These are phyloP conservation scores for Acromyrmex charruanus DNA, from an alignment of 1,140 invertebrate genomes.

Conservation along the genomic window DNA sequence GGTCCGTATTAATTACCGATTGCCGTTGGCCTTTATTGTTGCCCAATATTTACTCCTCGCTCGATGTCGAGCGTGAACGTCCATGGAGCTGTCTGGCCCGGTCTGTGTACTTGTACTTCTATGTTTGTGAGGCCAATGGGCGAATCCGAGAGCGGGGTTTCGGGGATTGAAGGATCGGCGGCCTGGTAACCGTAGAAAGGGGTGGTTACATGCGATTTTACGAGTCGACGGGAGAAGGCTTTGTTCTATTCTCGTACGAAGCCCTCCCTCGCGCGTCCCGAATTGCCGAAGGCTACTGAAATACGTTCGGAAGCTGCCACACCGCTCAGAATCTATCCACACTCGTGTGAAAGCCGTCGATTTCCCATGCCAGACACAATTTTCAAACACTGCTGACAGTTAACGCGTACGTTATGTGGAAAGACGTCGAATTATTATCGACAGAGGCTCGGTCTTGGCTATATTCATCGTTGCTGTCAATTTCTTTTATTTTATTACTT, in stretches of 20 bases:
- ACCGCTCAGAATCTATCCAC: slow-evolving; percentile 53
- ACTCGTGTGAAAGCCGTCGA: slow-evolving; percentile 65
- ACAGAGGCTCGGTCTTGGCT: background rate
- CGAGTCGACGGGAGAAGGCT: slow-evolving; percentile 74
- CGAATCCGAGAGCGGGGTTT: slow-evolving; percentile 63
- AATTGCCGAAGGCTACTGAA: slow-evolving; percentile 75
- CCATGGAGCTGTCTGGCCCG: slow-evolving; percentile 34
- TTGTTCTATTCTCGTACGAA: slow-evolving; percentile 75
- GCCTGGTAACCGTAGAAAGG: slow-evolving; percentile 63
- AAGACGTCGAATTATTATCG: slow-evolving; percentile 18
- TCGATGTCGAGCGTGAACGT: slow-evolving; percentile 69
- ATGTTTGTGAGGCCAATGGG: slow-evolving; percentile 39
- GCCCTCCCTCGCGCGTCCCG: slow-evolving; percentile 50
- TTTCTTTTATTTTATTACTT: background rate
- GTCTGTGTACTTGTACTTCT: slow-evolving; percentile 42
- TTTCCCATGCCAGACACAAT: slow-evolving; percentile 62
- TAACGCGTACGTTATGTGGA: slow-evolving; percentile 7
- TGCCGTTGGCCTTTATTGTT: slow-evolving; percentile 79
- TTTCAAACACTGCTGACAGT: slow-evolving; percentile 39
- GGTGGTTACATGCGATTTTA: slow-evolving; percentile 76
- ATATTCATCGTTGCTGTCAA: background rate
- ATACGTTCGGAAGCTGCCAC: slow-evolving; percentile 67
- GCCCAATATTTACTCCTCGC: slow-evolving; percentile 78
- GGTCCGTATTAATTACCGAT: slow-evolving; percentile 63
- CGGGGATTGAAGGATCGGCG: slow-evolving; percentile 74